Evolutionary conservation across 2,888 invertebrate genomes (phyloP).

Genomic region (Caenorhabditis parvicauda): DNA sequence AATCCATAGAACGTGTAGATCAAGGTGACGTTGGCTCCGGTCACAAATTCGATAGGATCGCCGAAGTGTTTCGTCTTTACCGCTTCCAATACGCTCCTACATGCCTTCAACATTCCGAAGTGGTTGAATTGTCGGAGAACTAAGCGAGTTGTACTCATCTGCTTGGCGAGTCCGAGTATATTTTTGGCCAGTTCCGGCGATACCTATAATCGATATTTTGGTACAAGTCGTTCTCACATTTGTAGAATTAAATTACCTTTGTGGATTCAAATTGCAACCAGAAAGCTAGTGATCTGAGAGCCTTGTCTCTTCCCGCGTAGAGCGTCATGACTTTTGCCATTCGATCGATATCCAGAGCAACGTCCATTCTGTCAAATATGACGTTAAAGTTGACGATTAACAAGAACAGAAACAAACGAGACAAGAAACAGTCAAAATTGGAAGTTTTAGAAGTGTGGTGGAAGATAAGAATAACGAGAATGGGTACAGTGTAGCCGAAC

Average conservation of each 20-base stretch:
- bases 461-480: no score
- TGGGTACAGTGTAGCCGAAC: no score
- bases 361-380: no score
- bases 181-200: conserved; percentile 12
- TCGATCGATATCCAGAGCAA: conserved; percentile 23
- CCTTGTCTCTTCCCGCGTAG: conserved; percentile 46
- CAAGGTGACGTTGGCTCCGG: conserved; percentile 39
- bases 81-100: conserved; percentile 19
- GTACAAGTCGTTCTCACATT: not conserved
- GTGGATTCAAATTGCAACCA: conserved; percentile 33
- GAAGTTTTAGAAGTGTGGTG: no score
- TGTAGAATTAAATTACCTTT: conserved; percentile 3
- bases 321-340: conserved; percentile 27
- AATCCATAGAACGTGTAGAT: conserved; percentile 53
- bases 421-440: not conserved
- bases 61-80: conserved; percentile 14
- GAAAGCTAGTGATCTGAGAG: conserved; percentile 42
- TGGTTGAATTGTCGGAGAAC: conserved; percentile 53
- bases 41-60: conserved; percentile 21
- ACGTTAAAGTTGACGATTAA: no score
- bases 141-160: conserved; percentile 39
- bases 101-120: conserved; percentile 44
- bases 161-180: conserved; percentile 45
- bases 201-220: not conserved
- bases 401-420: no score